Percentiles rank a stretch among this genome's conserved stretches.
Conservation (phyloP, 2,113 vertebrate genomes). For the Sylvietta virens region DNA sequence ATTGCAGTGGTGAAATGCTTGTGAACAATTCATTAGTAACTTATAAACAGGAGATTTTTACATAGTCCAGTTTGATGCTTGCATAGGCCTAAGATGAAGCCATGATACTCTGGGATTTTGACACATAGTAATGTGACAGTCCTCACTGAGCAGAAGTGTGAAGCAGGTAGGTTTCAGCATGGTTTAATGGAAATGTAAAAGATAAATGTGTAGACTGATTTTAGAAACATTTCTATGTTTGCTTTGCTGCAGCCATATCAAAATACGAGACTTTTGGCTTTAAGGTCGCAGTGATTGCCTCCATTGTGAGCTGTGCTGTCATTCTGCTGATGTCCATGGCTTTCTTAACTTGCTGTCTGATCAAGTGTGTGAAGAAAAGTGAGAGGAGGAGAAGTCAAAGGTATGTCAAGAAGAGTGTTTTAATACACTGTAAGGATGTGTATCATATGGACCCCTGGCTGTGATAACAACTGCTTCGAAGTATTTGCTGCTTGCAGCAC, state of each 20-base stretch:
- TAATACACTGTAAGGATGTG: neutral
- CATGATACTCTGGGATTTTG: neutral
- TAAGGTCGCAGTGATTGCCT: conserved; percentile 84
- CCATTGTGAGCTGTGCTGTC: conserved; percentile 84
- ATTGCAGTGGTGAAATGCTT: neutral
- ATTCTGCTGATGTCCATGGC: conserved; percentile 90
- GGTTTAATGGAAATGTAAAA: neutral
- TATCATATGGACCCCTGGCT: neutral
- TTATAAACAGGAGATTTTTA: neutral
- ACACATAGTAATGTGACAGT: neutral
- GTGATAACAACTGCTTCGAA: neutral
- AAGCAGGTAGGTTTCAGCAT: neutral
- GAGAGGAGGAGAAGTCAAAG: conserved; percentile 73
- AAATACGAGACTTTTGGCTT: conserved; percentile 81
- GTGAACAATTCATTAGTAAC: neutral
- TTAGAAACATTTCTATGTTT: neutral
- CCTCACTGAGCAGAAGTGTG: neutral
- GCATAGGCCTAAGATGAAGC: neutral
- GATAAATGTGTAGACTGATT: neutral
- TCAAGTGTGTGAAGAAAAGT: conserved; percentile 79
- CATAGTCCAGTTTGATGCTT: neutral
- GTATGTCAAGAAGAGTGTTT: conserved; percentile 47
- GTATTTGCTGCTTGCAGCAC: neutral
- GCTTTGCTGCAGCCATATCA: conserved; percentile 74
- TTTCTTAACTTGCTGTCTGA: conserved; percentile 89